Conservation (phyloP, 2,888 invertebrate species). For the Ophion obscuratus region DNA sequence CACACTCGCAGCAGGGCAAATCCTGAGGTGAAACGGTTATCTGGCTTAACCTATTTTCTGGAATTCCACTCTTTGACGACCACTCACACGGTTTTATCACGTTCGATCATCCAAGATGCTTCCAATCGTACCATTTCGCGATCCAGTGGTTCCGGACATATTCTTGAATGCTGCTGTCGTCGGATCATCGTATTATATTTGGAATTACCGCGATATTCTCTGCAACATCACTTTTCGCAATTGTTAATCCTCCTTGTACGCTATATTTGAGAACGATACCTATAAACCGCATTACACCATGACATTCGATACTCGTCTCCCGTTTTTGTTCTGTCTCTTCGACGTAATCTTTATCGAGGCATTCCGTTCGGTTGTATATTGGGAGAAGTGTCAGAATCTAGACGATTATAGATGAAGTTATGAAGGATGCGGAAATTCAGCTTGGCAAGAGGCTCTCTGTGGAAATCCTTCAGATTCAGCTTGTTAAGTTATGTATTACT, state of each 20-base stretch:
- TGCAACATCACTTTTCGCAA: no score
- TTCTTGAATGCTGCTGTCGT: not conserved
- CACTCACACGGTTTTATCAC: constrained; percentile 49
- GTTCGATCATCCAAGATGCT: constrained; percentile 38
- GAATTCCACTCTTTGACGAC: constrained; percentile 19
- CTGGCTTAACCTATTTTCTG: constrained; percentile 22
- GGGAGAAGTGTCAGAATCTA: no score
- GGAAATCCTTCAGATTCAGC: not conserved
- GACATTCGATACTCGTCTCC: no score
- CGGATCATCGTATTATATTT: not conserved
- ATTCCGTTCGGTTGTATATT: no score
- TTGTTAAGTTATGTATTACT: not conserved
- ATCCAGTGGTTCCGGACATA: constrained; percentile 24
- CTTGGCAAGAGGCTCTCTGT: not conserved
- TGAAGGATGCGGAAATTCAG: no score
- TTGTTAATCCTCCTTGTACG: not conserved
- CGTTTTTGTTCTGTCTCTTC: no score
- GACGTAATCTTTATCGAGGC: no score
- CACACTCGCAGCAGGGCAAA: constrained; percentile 1
- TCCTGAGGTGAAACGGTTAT: constrained; percentile 34
- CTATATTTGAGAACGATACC: not conserved
- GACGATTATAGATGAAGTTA: no score
- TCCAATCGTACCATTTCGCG: constrained; percentile 15
- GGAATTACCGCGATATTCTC: not conserved
- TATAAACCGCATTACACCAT: not conserved